Evolutionary conservation across 2,113 vertebrate species (phyloP), one percentile per base, ranked within the genome.

Genomic region (Procapra przewalskii): DNA sequence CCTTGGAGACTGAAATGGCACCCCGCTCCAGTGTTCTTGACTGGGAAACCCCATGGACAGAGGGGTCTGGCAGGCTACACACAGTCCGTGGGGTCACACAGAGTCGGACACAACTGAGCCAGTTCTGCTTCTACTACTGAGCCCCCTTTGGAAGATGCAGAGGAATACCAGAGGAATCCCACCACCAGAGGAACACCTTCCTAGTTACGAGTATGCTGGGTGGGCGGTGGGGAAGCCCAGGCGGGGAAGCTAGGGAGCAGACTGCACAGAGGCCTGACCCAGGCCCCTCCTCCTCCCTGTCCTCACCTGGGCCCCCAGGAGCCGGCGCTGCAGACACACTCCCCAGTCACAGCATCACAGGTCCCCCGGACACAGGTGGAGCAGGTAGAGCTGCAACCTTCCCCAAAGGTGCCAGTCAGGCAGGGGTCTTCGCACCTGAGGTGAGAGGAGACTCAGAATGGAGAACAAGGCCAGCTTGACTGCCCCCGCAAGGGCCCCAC

Each of bases 301-400:
- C 33, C 4, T 99, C 98, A 99, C 99, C 99, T 99, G 97, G 98
- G 97, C 87, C 99, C 99, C 99, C 99, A 99, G 98, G 99, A 99
- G 92, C 99, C 99, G 0, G 98, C 97, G 36, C 97, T 98, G 98
- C 99, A 99, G 97, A 99, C 7, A 83, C 99, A 99, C 23, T 94
- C 99, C 98, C 99, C 99, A 40, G 99, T 99, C 98, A 99, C 98
- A 0, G 99, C 98, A 87, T 99, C 98, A n/a, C 99, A 99, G 92
- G 96, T 93, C 25, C 99, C 99, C 0, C 98, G 98, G 91, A 99
- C 80, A 93, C 99, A 99, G 60, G 98, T 94, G 0, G 99, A 98
- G 86, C 99, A 99, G 95, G 96, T 91, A 82, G 98, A 99, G 93
- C 59, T 89, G 96, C 99, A 99, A 88, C 96, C 98, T 0, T 99